phyloP scores from a whole-genome alignment of 2,113 vertebrate species.

The Hymenochirus boettgeri region DNA sequence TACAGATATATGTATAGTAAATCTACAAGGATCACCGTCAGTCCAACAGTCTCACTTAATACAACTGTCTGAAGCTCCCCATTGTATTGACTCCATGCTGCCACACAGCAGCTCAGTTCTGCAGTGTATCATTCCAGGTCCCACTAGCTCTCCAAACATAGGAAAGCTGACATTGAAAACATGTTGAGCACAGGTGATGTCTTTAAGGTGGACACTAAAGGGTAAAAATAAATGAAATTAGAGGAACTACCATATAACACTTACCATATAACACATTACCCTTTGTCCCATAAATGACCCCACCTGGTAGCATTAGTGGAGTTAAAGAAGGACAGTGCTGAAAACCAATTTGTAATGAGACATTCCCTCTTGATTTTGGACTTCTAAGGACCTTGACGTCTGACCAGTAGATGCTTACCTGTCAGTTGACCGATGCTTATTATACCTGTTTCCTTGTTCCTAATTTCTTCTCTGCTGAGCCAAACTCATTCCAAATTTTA shows the following conservation, averaged over 20 bases:
- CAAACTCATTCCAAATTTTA: not conserved
- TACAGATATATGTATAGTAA: no score
- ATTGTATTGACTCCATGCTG: slow-evolving; percentile 58
- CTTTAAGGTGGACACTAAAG: slow-evolving; percentile 2
- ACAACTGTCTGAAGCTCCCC: slow-evolving; percentile 53
- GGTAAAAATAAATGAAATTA: no score
- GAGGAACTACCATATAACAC: not conserved
- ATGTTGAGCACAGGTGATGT: slow-evolving; percentile 13
- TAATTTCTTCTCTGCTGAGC: not conserved
- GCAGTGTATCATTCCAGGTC: slow-evolving; percentile 57
- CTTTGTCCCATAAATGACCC: not conserved
- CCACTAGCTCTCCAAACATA: slow-evolving; percentile 8
- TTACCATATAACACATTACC: not conserved
- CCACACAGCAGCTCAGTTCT: slow-evolving; percentile 73
- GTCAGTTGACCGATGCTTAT: not conserved
- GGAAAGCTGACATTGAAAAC: not conserved
- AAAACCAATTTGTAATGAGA: not conserved
- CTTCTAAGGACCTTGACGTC: not conserved
- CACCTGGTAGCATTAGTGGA: slow-evolving; percentile 10
- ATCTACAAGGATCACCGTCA: no score
- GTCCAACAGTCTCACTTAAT: slow-evolving; percentile 58
- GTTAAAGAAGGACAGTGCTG: slow-evolving; percentile 1
- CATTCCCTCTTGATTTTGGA: slow-evolving; percentile 14
- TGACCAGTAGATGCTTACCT: no score
- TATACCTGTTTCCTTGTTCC: not conserved